These are phyloP conservation scores for Caenorhabditis sulstoni DNA, from an alignment of 2,888 invertebrate genomes.

Conservation along the genomic window DNA sequence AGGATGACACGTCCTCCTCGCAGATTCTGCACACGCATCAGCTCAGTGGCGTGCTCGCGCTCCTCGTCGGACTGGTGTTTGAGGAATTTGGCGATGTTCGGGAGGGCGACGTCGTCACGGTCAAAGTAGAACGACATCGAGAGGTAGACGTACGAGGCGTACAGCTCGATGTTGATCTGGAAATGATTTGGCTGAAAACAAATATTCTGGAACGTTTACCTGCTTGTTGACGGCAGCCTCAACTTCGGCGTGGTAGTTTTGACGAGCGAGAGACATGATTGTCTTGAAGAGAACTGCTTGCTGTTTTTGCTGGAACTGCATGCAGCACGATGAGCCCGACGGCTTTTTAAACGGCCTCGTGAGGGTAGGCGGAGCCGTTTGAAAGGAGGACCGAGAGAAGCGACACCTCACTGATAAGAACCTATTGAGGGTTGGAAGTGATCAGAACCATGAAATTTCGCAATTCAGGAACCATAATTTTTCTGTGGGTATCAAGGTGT, in stretches of 20 bases:
- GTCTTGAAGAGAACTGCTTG: conserved; percentile 16
- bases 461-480: conserved; percentile 31
- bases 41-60: conserved; percentile 85
- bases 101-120: conserved; percentile 88
- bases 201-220: conserved; percentile 46
- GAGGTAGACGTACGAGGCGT: conserved; percentile 87
- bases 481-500: too few relatives aligned
- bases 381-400: too few relatives aligned
- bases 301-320: conserved; percentile 26
- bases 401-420: background rate
- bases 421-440: too few relatives aligned
- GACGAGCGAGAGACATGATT: conserved; percentile 68
- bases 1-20: conserved; percentile 88
- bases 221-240: conserved; percentile 80
- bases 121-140: conserved; percentile 89
- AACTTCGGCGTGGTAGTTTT: conserved; percentile 76
- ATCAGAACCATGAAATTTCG: too few relatives aligned
- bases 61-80: conserved; percentile 87
- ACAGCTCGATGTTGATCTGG: conserved; percentile 87
- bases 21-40: conserved; percentile 84
- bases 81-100: conserved; percentile 81
- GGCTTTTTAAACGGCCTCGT: conserved; percentile 23
- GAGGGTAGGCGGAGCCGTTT: conserved; percentile 1
- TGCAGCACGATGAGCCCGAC: conserved; percentile 31
- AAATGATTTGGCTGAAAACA: background rate